phyloP scores from a whole-genome alignment of 2,113 vertebrate species.

The Podarcis raffonei region DNA sequence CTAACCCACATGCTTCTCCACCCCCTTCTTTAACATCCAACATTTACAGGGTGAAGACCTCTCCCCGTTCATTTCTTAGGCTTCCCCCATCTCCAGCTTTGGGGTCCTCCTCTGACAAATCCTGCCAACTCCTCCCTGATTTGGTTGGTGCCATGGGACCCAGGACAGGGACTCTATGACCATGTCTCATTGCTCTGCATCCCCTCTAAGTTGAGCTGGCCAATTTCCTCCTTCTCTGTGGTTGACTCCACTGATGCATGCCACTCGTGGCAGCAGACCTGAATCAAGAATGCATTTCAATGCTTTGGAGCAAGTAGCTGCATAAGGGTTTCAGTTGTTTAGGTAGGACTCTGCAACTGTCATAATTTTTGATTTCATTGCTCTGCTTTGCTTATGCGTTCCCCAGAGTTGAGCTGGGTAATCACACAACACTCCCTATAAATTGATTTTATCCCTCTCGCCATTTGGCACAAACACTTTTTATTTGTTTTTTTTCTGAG shows the following conservation, averaged over 20 bases:
- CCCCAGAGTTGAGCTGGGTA: slow-evolving; percentile 52
- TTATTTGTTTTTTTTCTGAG: slow-evolving; percentile 31
- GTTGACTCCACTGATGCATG: slow-evolving; percentile 46
- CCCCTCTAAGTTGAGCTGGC: slow-evolving; percentile 27
- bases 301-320: slow-evolving; percentile 63
- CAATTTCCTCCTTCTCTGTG: slow-evolving; percentile 40
- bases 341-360: slow-evolving; percentile 54
- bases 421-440: slow-evolving; percentile 49
- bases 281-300: slow-evolving; percentile 62
- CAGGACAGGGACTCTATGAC: not conserved
- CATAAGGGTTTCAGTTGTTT: slow-evolving; percentile 47
- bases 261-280: slow-evolving; percentile 53
- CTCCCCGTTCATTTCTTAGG: too few relatives aligned
- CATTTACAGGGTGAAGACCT: too few relatives aligned
- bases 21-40: too few relatives aligned
- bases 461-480: slow-evolving; percentile 55
- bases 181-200: not conserved
- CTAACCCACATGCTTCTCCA: too few relatives aligned
- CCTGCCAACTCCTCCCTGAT: too few relatives aligned
- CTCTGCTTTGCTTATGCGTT: slow-evolving; percentile 51
- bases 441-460: slow-evolving; percentile 49
- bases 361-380: slow-evolving; percentile 69
- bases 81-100: too few relatives aligned
- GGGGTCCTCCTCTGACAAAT: too few relatives aligned
- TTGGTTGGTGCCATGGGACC: too few relatives aligned